Conservation (phyloP, 1,140 invertebrate genomes). For the Cyclargus thomasi region DNA sequence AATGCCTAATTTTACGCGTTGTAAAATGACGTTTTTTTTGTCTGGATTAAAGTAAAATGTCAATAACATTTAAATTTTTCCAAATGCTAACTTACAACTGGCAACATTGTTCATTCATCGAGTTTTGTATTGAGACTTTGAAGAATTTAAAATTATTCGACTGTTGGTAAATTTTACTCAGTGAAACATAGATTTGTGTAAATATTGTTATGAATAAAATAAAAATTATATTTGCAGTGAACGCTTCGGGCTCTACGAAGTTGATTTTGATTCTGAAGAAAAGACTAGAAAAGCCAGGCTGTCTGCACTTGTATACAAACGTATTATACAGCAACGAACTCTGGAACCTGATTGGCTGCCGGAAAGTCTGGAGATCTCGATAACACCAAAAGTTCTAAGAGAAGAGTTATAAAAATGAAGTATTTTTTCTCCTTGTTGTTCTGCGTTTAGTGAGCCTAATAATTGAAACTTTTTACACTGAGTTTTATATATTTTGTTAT, state of each 20-base stretch:
- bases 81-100: too few relatives aligned
- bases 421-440: too few relatives aligned
- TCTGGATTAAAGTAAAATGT: too few relatives aligned
- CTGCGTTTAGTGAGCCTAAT: too few relatives aligned
- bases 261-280: slow-evolving; percentile 80
- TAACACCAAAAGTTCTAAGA: slow-evolving; percentile 19
- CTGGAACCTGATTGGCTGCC: slow-evolving; percentile 45
- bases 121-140: too few relatives aligned
- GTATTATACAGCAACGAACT: slow-evolving; percentile 70
- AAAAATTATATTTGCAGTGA: slow-evolving; percentile 50
- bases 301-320: slow-evolving; percentile 78
- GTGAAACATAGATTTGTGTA: not conserved
- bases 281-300: slow-evolving; percentile 80
- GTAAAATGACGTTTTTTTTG: not conserved
- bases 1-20: too few relatives aligned
- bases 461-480: too few relatives aligned
- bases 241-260: slow-evolving; percentile 75
- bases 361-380: slow-evolving; percentile 24
- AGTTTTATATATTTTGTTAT: too few relatives aligned
- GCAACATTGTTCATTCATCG: too few relatives aligned
- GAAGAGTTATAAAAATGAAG: slow-evolving; percentile 19
- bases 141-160: too few relatives aligned
- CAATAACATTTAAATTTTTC: too few relatives aligned
- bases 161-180: too few relatives aligned
- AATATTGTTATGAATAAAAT: slow-evolving; percentile 28